phyloP scores from a whole-genome alignment of 2,797 vertebrate genomes.

The Tragelaphus oryx region DNA sequence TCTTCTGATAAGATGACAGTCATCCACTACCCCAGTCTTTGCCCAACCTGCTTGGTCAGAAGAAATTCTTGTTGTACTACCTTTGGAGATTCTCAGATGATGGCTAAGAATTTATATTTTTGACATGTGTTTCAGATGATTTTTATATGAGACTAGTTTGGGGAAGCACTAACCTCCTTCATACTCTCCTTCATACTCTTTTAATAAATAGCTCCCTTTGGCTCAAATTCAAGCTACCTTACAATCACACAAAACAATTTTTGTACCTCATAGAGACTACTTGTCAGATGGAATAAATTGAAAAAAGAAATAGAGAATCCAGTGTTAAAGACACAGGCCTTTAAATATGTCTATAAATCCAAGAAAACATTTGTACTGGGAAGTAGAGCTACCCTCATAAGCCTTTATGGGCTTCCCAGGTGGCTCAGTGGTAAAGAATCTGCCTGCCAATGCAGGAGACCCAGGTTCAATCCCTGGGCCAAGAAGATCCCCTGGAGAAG shows the following conservation, averaged over 20 bases:
- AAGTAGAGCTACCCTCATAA: neutral
- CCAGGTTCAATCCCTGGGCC: neutral
- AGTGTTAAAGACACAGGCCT: neutral
- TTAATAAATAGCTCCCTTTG: conserved; percentile 14
- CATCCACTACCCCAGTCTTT: neutral
- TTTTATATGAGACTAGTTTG: neutral
- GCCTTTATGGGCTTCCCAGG: neutral
- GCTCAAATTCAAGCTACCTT: neutral
- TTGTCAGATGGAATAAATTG: neutral
- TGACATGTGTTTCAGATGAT: neutral
- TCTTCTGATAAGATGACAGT: neutral
- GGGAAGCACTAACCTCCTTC: neutral
- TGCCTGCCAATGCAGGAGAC: neutral
- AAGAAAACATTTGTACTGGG: neutral
- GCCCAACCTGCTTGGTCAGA: neutral
- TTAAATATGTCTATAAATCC: neutral
- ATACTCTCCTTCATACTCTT: neutral
- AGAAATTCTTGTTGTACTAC: neutral
- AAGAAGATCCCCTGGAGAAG: neutral
- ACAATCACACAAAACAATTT: neutral
- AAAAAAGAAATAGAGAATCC: neutral
- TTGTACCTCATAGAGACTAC: neutral
- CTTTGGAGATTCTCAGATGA: neutral
- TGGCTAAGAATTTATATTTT: conserved; percentile 8
- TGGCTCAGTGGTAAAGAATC: neutral